These are phyloP conservation scores for Emydocephalus ijimae DNA, from an alignment of 2,113 vertebrate species.

Conservation along the genomic window DNA sequence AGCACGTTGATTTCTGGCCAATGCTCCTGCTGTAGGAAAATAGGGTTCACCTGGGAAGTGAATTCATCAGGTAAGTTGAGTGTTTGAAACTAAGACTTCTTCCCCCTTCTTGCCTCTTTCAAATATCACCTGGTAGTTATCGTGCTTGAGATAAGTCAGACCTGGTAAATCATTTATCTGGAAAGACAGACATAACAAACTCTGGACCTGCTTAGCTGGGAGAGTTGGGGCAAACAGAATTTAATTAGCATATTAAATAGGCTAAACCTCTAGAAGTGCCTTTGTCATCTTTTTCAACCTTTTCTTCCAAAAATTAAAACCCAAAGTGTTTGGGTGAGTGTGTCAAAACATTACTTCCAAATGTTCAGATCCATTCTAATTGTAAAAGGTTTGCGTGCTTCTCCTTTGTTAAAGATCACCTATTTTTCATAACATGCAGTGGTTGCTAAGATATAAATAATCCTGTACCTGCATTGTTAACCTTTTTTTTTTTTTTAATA, in stretches of 20 bases:
- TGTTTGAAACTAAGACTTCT: conserved; percentile 1
- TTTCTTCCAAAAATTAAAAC: neutral
- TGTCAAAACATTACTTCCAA: neutral
- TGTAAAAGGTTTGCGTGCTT: neutral
- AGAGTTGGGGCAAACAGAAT: conserved; percentile 9
- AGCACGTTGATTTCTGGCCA: neutral
- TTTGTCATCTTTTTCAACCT: neutral
- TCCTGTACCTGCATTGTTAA: neutral
- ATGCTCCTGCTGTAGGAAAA: neutral
- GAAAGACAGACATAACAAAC: neutral
- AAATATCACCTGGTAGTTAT: neutral
- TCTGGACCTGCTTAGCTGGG: neutral
- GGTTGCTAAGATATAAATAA: neutral
- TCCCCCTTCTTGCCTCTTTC: neutral
- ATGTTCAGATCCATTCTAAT: neutral
- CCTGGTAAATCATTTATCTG: conserved; percentile 28
- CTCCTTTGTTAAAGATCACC: no score
- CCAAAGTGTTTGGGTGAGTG: neutral
- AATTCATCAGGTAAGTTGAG: neutral
- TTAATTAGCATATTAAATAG: conserved; percentile 1
- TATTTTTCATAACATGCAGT: neutral
- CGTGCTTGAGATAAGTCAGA: neutral
- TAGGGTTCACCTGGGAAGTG: conserved; percentile 1
- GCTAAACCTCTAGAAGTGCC: neutral
- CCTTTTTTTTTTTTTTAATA: neutral